Evolutionary conservation across 2,113 vertebrate genomes (phyloP).

Genomic region (Numida meleagris): DNA sequence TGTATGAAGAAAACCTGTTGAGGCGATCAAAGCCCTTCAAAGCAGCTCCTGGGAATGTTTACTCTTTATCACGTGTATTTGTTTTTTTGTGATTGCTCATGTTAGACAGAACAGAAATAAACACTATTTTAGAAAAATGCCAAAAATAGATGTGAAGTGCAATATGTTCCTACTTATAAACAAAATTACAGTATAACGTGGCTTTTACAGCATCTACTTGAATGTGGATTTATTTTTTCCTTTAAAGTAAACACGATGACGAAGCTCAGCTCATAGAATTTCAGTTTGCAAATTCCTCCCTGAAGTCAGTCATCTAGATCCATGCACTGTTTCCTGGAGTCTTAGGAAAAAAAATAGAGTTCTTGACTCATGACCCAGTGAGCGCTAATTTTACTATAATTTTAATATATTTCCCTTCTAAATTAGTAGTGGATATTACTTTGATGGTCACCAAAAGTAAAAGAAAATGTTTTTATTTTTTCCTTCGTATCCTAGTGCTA

Average conservation of each 20-base stretch:
- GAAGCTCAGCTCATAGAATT: not conserved
- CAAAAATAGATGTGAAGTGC: not conserved
- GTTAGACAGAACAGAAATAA: not conserved
- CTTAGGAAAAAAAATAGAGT: not conserved
- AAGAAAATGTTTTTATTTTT: not conserved
- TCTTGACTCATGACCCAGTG: not conserved
- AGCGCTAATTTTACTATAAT: not conserved
- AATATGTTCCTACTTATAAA: not conserved
- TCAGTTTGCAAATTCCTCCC: not conserved
- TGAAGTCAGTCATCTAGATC: not conserved
- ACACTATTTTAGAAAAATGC: not conserved
- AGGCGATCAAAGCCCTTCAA: not conserved
- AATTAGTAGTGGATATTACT: not conserved
- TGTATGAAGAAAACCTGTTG: not conserved
- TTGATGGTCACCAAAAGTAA: not conserved
- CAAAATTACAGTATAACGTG: not conserved
- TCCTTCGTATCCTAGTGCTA: not conserved
- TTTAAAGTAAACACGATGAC: not conserved
- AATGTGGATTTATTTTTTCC: not conserved
- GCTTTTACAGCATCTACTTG: not conserved
- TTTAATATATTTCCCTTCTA: not conserved
- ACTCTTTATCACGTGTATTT: not conserved
- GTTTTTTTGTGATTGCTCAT: not conserved
- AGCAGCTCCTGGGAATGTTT: not conserved
- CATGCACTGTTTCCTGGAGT: not conserved